Percentiles rank a stretch among this genome's conserved stretches.
phyloP scores from a whole-genome alignment of 2,888 invertebrate species.

The Scaptomyza flava region DNA sequence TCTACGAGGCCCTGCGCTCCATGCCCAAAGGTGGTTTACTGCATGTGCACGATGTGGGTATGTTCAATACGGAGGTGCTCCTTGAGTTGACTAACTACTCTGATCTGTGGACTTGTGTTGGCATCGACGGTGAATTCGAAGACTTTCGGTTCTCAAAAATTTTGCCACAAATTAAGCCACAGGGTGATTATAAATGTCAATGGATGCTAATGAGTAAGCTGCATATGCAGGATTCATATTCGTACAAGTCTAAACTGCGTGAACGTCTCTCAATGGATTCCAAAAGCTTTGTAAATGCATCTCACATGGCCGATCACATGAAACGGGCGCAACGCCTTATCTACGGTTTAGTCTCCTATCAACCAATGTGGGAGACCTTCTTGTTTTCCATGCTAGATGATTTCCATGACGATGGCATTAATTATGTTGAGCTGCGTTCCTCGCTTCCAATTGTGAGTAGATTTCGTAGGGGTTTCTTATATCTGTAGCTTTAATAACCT shows the following conservation, averaged over 20 bases:
- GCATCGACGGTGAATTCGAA: slow-evolving; percentile 27
- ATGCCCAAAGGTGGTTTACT: slow-evolving; percentile 91
- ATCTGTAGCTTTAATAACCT: too few species aligned
- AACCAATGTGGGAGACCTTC: slow-evolving; percentile 87
- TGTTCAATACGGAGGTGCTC: slow-evolving; percentile 86
- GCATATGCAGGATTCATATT: slow-evolving; percentile 11
- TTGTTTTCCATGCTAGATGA: slow-evolving; percentile 87
- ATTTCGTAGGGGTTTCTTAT: neutral
- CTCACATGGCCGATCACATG: slow-evolving; percentile 86
- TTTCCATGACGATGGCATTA: slow-evolving; percentile 87
- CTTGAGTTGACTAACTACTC: slow-evolving; percentile 82
- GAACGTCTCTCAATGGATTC: slow-evolving; percentile 24
- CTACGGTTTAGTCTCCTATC: slow-evolving; percentile 86
- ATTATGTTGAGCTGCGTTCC: slow-evolving; percentile 89
- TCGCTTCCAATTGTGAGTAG: slow-evolving; percentile 85
- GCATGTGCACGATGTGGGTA: slow-evolving; percentile 88
- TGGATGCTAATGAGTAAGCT: slow-evolving; percentile 65
- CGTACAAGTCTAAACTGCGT: slow-evolving; percentile 83
- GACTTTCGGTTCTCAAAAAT: slow-evolving; percentile 48
- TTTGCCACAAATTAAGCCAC: slow-evolving; percentile 20
- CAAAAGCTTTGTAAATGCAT: slow-evolving; percentile 85
- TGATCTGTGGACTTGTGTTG: slow-evolving; percentile 63
- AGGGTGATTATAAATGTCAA: slow-evolving; percentile 46
- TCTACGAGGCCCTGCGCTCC: slow-evolving; percentile 87
- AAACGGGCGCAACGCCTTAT: slow-evolving; percentile 86